Percentiles rank a stretch among this genome's conserved stretches.
These are phyloP conservation scores for Agriopis aurantiaria DNA, from an alignment of 2,888 invertebrate species.

Conservation along the genomic window DNA sequence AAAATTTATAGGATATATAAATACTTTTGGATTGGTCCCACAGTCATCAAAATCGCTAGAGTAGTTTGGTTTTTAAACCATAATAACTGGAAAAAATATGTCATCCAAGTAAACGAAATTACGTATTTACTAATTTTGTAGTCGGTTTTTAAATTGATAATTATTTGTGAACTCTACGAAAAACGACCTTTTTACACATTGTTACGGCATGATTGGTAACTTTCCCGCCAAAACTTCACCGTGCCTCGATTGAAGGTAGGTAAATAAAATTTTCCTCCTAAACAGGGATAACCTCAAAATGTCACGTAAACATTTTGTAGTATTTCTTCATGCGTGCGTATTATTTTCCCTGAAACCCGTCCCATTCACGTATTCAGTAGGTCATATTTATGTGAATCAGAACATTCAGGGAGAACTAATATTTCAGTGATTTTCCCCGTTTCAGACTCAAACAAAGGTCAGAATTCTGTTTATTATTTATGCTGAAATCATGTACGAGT, in stretches of 20 bases:
- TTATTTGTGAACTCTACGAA: too few relatives aligned
- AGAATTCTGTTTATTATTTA: not conserved
- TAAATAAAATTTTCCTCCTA: not conserved
- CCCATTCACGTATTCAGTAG: constrained; percentile 16
- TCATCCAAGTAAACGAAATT: too few relatives aligned
- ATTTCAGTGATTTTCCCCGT: constrained; percentile 50
- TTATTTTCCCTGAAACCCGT: constrained; percentile 5
- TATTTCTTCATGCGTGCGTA: constrained; percentile 3
- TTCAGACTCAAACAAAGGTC: constrained; percentile 43
- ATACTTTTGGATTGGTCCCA: too few relatives aligned
- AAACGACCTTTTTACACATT: too few relatives aligned
- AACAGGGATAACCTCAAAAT: constrained; percentile 6
- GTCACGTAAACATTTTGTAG: constrained; percentile 14
- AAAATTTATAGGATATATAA: too few relatives aligned
- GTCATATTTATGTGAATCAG: constrained; percentile 12
- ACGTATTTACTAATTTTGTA: too few relatives aligned
- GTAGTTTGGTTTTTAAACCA: too few relatives aligned
- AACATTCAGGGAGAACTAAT: not conserved
- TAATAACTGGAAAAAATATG: too few relatives aligned
- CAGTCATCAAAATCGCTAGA: too few relatives aligned
- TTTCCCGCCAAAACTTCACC: not conserved
- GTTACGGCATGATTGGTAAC: too few relatives aligned
- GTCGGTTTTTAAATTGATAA: too few relatives aligned
- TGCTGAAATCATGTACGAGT: constrained; percentile 15
- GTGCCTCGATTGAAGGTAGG: not conserved